Conservation (phyloP, 2,888 invertebrate species). For the Hypena proboscidalis region DNA sequence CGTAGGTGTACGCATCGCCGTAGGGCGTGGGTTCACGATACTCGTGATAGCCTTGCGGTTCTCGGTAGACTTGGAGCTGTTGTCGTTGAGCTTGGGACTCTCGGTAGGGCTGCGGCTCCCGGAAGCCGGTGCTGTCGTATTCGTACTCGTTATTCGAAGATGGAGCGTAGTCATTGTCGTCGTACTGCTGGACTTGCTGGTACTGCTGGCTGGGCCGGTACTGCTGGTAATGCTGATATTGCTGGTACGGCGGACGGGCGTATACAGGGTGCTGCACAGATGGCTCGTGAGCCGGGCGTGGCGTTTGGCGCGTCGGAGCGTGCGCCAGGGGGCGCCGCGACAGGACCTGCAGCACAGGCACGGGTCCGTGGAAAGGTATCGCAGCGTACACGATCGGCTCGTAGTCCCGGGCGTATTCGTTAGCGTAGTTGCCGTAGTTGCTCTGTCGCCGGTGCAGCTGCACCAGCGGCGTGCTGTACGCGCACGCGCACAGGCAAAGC, state of each 20-base stretch:
- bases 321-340: slow-evolving; percentile 45
- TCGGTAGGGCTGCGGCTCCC: slow-evolving; percentile 11
- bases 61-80: too few species aligned
- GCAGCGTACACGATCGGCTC: slow-evolving; percentile 67
- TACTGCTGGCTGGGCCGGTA: too few species aligned
- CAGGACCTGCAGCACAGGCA: slow-evolving; percentile 65
- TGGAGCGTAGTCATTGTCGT: slow-evolving; percentile 23
- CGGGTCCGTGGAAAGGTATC: slow-evolving; percentile 65
- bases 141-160: slow-evolving; percentile 26
- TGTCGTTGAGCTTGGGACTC: too few species aligned
- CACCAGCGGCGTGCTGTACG: slow-evolving; percentile 45
- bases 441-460: slow-evolving; percentile 51
- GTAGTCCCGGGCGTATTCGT: slow-evolving; percentile 54
- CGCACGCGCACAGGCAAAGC: slow-evolving; percentile 43
- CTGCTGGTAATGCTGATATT: too few species aligned
- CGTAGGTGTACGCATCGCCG: slow-evolving; percentile 5
- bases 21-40: too few species aligned
- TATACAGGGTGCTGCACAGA: slow-evolving; percentile 44
- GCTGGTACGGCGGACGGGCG: slow-evolving; percentile 30
- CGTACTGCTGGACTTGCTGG: too few species aligned
- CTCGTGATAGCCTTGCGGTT: too few species aligned
- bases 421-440: slow-evolving; percentile 51
- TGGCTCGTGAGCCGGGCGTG: slow-evolving; percentile 45
- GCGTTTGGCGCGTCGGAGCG: slow-evolving; percentile 20
- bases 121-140: slow-evolving; percentile 4